A percentile compares a stretch with the other conserved stretches of the same genome.
Conservation (phyloP, 2,797 vertebrate genomes). For the Hyperoplus lanceolatus region DNA sequence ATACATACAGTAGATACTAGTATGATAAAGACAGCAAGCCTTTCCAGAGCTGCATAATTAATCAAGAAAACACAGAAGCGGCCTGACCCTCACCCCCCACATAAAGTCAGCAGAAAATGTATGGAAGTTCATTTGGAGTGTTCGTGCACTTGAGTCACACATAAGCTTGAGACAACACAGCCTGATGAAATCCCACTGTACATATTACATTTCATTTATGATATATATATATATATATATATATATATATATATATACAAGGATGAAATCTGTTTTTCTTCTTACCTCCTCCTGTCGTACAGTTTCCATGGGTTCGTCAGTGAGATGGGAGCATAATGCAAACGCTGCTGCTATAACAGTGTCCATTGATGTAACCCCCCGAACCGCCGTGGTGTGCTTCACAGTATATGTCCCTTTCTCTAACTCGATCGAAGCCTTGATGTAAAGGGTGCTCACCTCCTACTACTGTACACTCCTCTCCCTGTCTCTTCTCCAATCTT, state of each 20-base stretch:
- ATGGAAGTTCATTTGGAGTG: not conserved
- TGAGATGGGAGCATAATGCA: slow-evolving; percentile 21
- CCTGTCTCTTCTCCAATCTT: slow-evolving; percentile 38
- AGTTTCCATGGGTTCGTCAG: slow-evolving; percentile 54
- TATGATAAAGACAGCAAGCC: slow-evolving; percentile 14
- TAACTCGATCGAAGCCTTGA: slow-evolving; percentile 6
- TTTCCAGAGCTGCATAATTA: not conserved
- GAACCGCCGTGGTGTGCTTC: slow-evolving; percentile 7
- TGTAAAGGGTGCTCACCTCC: slow-evolving; percentile 13
- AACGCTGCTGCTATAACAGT: slow-evolving; percentile 16
- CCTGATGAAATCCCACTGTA: not conserved
- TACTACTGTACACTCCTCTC: slow-evolving; percentile 24
- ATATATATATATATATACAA: not conserved
- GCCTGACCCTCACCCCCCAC: not conserved
- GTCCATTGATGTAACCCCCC: slow-evolving; percentile 64
- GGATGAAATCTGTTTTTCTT: not conserved
- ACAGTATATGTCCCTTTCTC: not conserved
- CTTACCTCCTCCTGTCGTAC: slow-evolving; percentile 68
- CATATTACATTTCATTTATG: not conserved
- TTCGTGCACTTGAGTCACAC: not conserved
- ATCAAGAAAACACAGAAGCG: not conserved
- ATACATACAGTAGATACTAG: not conserved
- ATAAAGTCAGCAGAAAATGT: not conserved
- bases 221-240: not conserved
- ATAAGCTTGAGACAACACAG: not conserved